Base-by-base conservation (phyloP, 2,888 invertebrate genomes). In the Noctua fimbriata region DNA sequence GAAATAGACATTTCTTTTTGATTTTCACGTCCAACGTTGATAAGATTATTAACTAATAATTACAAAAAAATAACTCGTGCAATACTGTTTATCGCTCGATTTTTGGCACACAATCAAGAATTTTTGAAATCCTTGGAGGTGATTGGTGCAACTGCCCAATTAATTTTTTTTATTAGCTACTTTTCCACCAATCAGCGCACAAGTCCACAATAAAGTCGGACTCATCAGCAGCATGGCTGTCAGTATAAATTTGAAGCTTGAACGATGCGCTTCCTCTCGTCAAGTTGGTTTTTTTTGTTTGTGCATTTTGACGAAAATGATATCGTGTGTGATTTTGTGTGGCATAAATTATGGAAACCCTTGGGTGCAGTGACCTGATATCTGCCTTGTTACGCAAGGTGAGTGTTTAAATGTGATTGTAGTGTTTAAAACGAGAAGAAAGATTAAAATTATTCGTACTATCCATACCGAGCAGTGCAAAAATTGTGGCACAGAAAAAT, bases 231-330 rank as follows among this genome's bases (percentile, higher is more conserved):
- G 98, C 98, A 98, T 98, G 98, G 98, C 98, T 98, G 98, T 98
- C 99, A 99, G 98, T 99, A 99, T 99, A 99, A 98, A 99, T 98
- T 98, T 98, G 98, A 98, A 98, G 97, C 97, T 98, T 97, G 97
- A 96, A 98, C 97, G 97, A 98, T 98, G 98, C 97, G 97, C 97
- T 98, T 98, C 98, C 98, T 98, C 98, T 98, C 98, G 97, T 98
- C 97, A 97, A 94, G 96, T 97, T 97, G 97, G 95, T 95, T 96
- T 97, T 97, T 97, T 96, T 96, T 97, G 94, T 96, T 96, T 95
- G 95, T 96, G 95, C 94, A 95, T 93, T 94, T 94, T 94, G 94
- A 94, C 96, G 96, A 95, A 95, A 95, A 97, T 97, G 96, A 93
- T 96, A 94, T 95, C 95, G 97, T 94, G 96, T 97, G 97, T 97